Base-by-base conservation (phyloP, 2,797 vertebrate species). In the Myotis findleyi region DNA sequence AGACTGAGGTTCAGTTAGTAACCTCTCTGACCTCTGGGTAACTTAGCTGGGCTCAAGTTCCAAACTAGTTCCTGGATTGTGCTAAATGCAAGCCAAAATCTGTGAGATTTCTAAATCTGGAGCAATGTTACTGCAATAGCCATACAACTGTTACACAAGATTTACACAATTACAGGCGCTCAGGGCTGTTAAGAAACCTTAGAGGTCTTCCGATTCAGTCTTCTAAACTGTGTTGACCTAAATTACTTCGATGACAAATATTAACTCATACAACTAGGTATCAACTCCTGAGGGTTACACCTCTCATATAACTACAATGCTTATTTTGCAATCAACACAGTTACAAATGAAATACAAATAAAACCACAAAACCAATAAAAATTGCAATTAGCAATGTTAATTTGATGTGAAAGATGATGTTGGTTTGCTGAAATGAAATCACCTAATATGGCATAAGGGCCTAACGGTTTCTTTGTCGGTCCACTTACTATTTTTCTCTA, bases 401-500 rank as follows among this genome's bases (percentile, higher is more conserved):
- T 38, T 83, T 71, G 41, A 94, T 3, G 1, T n/a, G 38, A 79
- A 87, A 76, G 66, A 82, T 17, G 27, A 41, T 3, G 14, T 6
- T 53, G 33, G 59, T 41, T 51, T 96, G 69, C 72, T 81, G n/a
- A 91, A 86, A 64, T 3, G 20, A 83, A 66, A 68, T 89, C 86
- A 76, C 14, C 75, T 66, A 41, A 5, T 30, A 49, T 1, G 8
- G 18, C 55, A 49, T 5, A 17, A 81, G 25, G 21, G n/a, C 59
- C n/a, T 47, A 21, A 36, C 2, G 2, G 27, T 1, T 18, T 77
- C 62, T 76, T 49, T 2, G 16, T 21, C 33, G 25, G 44, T 7
- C 30, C 9, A 11, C 51, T 66, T 30, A 75, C 38, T 11, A n/a
- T n/a, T 75, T 82, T 93, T 51, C 71, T 85, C 69, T 73, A 7